Conservation (phyloP, 2,888 invertebrate genomes). For the Parelbella ahira region DNA sequence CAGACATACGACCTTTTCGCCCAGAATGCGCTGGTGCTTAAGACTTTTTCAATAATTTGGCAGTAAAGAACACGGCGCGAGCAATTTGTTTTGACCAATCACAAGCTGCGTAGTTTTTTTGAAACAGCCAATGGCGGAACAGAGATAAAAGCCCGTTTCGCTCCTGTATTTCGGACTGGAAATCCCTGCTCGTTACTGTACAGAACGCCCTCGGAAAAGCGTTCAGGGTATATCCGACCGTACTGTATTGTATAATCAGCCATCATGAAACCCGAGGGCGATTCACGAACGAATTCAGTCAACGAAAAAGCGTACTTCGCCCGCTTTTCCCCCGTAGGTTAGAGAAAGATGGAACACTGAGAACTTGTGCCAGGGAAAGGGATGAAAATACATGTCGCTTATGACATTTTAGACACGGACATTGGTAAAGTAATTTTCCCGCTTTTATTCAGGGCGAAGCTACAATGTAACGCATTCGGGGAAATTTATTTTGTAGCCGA, state of each 20-base stretch:
- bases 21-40: constrained; percentile 40
- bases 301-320: constrained; percentile 68
- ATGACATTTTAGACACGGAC: constrained; percentile 45
- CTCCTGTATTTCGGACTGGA: constrained; percentile 47
- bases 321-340: constrained; percentile 43
- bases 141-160: constrained; percentile 69
- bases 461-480: constrained; percentile 50
- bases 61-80: constrained; percentile 67
- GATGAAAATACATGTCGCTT: constrained; percentile 50
- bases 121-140: constrained; percentile 74
- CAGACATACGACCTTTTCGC: constrained; percentile 40
- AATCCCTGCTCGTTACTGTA: constrained; percentile 53
- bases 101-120: constrained; percentile 62
- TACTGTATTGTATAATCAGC: constrained; percentile 79
- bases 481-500: constrained; percentile 34
- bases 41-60: constrained; percentile 53
- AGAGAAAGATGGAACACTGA: constrained; percentile 41
- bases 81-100: constrained; percentile 81
- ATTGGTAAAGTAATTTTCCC: constrained; percentile 71
- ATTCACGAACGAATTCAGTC: constrained; percentile 55
- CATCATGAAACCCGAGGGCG: constrained; percentile 75
- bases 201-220: constrained; percentile 43
- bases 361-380: constrained; percentile 36
- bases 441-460: constrained; percentile 65
- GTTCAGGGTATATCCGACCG: constrained; percentile 60